Evolutionary conservation across 2,113 vertebrate genomes (phyloP), one percentile per base, ranked within the genome.

Genomic region (Anolis sagrei): DNA sequence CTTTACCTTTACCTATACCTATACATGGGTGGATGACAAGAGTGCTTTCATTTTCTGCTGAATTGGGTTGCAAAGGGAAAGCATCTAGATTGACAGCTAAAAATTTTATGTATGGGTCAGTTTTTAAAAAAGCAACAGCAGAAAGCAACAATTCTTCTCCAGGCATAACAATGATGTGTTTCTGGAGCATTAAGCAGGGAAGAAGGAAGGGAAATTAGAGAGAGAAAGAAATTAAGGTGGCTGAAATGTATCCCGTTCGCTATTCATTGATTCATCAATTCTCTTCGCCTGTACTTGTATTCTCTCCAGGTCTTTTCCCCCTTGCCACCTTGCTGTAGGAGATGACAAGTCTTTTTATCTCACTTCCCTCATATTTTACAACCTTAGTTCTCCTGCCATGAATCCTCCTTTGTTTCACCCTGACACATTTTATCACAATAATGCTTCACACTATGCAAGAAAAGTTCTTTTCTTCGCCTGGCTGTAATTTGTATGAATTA

Each of bases 401-500:
- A 73, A 61, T 69, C 75, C 44, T 36, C 36, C 16, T 48, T 32
- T 14, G 49, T 62, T 82, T 75, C 27, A 84, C 64, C 61, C 29
- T 68, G 62, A 75, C 16, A 62, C 34, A 48, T 18, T 83, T 62
- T 34, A 84, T 44, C 18, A 87, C 21, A 62, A 69, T 70, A 82
- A 69, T 81, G 84, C 76, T 77, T 77, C 81, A 29, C 4, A 66
- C 58, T 44, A 58, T 70, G n/a, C 72, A 76, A 48, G 73, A 66
- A 54, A 68, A 74, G 49, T 82, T 70, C 79, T 25, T 68, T 78
- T 85, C 51, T 64, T 32, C 2, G 61, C 34, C 34, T 48, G 34
- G 51, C 70, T 72, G 76, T 79, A 39, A 72, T 79, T 61, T 77
- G 64, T 61, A 85, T n/a, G 27, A 72, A 85, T 79, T 85, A 79